Conservation (phyloP, 2,113 vertebrate genomes). For the Anolis sagrei region DNA sequence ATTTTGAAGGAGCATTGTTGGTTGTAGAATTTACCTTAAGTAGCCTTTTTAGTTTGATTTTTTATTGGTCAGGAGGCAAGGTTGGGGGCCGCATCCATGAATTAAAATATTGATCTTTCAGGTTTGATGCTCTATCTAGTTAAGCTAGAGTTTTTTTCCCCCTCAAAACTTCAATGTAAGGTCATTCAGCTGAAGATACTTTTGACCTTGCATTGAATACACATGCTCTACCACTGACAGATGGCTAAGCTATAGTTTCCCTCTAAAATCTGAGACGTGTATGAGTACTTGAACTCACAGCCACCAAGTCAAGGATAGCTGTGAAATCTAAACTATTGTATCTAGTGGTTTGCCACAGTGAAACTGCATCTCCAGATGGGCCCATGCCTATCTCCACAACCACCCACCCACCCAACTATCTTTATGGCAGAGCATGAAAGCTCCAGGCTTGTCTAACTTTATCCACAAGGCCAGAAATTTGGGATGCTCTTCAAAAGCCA, state of each 20-base stretch:
- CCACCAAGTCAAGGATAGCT: neutral
- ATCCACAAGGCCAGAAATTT: slow-evolving; percentile 28
- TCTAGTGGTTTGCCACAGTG: neutral
- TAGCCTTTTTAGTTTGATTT: too few relatives aligned
- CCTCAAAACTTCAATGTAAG: too few relatives aligned
- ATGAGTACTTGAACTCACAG: neutral
- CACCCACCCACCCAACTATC: too few relatives aligned
- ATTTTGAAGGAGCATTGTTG: too few relatives aligned
- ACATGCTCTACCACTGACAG: neutral
- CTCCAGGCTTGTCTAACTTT: neutral
- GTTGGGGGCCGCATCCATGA: neutral
- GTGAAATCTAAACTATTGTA: too few relatives aligned
- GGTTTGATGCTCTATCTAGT: neutral
- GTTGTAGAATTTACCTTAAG: too few relatives aligned
- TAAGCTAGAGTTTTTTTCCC: neutral
- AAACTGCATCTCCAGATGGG: neutral
- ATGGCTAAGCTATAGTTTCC: neutral
- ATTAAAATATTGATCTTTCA: neutral
- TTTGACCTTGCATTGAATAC: neutral
- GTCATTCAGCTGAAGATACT: neutral
- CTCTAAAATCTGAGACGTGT: neutral
- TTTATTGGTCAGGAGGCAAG: too few relatives aligned
- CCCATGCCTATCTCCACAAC: neutral
- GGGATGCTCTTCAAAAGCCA: slow-evolving; percentile 65
- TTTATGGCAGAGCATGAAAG: slow-evolving; percentile 8